These are phyloP conservation scores for Aphelenchoides avenae DNA, from an alignment of 1,140 invertebrate species.

Conservation along the genomic window DNA sequence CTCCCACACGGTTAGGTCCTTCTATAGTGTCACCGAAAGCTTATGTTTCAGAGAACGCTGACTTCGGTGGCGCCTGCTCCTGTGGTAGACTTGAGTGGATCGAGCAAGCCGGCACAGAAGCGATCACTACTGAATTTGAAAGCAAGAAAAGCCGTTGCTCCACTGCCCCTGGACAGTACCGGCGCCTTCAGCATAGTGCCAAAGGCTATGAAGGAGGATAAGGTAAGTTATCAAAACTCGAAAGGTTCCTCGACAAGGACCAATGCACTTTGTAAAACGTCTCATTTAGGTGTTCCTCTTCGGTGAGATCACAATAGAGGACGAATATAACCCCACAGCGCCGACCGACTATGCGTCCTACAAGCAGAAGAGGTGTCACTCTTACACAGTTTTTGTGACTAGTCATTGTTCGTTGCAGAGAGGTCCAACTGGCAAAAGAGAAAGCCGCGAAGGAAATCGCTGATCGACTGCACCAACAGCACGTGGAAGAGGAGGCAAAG, in stretches of 20 bases:
- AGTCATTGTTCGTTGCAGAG: conserved; percentile 28
- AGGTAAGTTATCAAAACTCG: conserved; percentile 33
- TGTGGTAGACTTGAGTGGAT: not conserved
- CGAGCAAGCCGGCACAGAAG: conserved; percentile 1
- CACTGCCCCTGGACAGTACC: conserved; percentile 29
- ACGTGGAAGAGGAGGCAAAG: conserved; percentile 50
- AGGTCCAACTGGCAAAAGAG: conserved; percentile 42
- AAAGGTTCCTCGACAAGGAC: conserved; percentile 4
- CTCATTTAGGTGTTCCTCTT: conserved; percentile 47
- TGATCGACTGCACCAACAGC: conserved; percentile 43
- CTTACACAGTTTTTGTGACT: not conserved
- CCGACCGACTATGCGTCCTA: conserved; percentile 48
- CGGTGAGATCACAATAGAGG: conserved; percentile 49
- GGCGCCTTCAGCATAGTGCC: conserved; percentile 44
- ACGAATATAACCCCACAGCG: conserved; percentile 53
- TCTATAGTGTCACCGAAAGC: conserved; percentile 14
- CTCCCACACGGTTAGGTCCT: too few relatives aligned
- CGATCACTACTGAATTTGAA: conserved; percentile 26
- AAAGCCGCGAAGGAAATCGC: conserved; percentile 48
- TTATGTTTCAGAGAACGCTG: conserved; percentile 13
- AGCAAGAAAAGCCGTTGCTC: conserved; percentile 34
- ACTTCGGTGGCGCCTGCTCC: not conserved
- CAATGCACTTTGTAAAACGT: conserved; percentile 21
- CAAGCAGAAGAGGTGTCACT: conserved; percentile 51
- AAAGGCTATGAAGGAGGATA: conserved; percentile 54